Evolutionary conservation across 2,797 vertebrate genomes (phyloP).

Genomic region (Bovichtus variegatus): DNA sequence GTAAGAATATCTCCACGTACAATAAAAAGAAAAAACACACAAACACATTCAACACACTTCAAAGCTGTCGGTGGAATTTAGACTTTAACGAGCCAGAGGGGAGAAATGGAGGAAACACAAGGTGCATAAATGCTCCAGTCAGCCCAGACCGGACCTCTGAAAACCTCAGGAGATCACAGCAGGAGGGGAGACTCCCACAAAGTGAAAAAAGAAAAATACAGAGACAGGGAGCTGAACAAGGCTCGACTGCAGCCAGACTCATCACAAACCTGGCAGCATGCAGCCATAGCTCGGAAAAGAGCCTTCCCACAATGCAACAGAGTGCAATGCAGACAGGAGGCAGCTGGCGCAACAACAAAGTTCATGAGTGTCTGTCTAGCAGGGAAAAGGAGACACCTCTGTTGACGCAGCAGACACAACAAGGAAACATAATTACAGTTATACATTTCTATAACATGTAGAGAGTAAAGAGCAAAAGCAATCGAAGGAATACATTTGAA

Average conservation of each 20-base stretch:
- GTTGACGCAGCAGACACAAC: slow-evolving; percentile 50
- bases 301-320: slow-evolving; percentile 58
- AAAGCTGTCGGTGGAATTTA: slow-evolving; percentile 79
- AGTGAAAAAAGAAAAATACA: slow-evolving; percentile 18
- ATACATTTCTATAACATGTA: slow-evolving; percentile 75
- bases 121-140: slow-evolving; percentile 70
- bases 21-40: slow-evolving; percentile 59
- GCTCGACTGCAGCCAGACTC: slow-evolving; percentile 32
- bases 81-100: slow-evolving; percentile 77
- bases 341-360: slow-evolving; percentile 46
- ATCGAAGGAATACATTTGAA: background rate
- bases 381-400: slow-evolving; percentile 49
- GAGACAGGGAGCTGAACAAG: slow-evolving; percentile 24
- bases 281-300: slow-evolving; percentile 8
- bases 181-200: slow-evolving; percentile 45
- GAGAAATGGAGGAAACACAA: slow-evolving; percentile 71
- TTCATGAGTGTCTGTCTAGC: slow-evolving; percentile 44
- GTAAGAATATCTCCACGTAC: slow-evolving; percentile 70
- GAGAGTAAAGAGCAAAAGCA: slow-evolving; percentile 42
- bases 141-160: slow-evolving; percentile 63
- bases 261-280: slow-evolving; percentile 34
- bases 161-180: slow-evolving; percentile 65
- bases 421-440: slow-evolving; percentile 72
- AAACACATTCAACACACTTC: slow-evolving; percentile 74
- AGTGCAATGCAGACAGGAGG: slow-evolving; percentile 36